Evolutionary conservation across 2,797 vertebrate species (phyloP), one percentile per base, ranked within the genome.

Genomic region (Anisognathus igniventris): DNA sequence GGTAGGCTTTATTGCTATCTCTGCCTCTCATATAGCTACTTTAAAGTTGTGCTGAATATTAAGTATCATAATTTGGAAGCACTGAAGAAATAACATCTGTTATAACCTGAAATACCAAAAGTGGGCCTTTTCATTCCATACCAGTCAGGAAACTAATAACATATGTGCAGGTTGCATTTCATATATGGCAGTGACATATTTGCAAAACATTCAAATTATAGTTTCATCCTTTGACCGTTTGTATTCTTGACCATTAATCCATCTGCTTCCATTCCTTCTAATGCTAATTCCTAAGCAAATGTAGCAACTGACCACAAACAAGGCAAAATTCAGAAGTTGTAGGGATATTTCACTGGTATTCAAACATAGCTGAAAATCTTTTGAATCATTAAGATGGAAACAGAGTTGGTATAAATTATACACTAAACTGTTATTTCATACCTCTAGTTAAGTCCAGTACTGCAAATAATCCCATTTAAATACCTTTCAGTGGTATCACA

Each of bases 101-200:
- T 92, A 48, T 72, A 96, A 95, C 73, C 91, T 91, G 89, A 88
- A 94, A 93, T 86, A 93, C 68, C 44, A 39, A 66, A 92, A 96
- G 73, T 75, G 83, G 61, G 64, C 23, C 77, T 94, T 95, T 95
- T 95, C 75, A 87, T 88, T 89, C 85, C 60, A 51, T 93, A 82
- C 82, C 92, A 92, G 79, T 88, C 70, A 83, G 47, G 40, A 93
- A 94, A 96, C 78, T 56, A 84, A 27, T 45, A 95, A 81, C 70
- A 75, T 80, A 51, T 53, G 76, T 91, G 48, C 66, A 86, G 62
- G 93, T 58, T 25, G 22, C 53, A 93, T 76, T 93, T 77, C 58
- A 57, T 90, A 39, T 35, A 79, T 51, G 37, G 51, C 51, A 75
- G 37, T 53, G 50, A 83, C 47, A 58, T 76, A 60, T 58, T 86